These are phyloP conservation scores for Xiphophorus hellerii DNA, from an alignment of 2,113 vertebrate species.

Conservation along the genomic window DNA sequence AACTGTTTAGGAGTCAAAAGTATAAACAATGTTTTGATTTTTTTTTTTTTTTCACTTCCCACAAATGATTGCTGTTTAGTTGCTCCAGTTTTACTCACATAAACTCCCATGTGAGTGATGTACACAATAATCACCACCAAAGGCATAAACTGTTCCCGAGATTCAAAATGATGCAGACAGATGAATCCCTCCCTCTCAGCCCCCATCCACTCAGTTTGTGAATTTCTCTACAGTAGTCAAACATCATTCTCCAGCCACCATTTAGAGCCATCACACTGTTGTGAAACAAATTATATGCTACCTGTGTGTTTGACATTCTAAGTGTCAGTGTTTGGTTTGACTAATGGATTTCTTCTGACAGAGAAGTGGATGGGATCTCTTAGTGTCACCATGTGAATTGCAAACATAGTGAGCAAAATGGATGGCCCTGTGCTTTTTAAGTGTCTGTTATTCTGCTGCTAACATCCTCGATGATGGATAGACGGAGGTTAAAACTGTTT, in stretches of 20 bases:
- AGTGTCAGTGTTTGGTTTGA: conserved; percentile 66
- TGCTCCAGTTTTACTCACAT: conserved; percentile 20
- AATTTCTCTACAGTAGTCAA: conserved; percentile 34
- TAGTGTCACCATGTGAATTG: conserved; percentile 56
- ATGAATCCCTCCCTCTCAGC: conserved; percentile 21
- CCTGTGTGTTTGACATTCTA: conserved; percentile 64
- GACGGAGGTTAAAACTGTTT: conserved; percentile 21
- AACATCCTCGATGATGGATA: conserved; percentile 23
- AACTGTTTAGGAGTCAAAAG: conserved; percentile 13
- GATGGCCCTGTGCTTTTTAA: conserved; percentile 46
- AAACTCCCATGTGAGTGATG: conserved; percentile 37
- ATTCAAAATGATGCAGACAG: conserved; percentile 59
- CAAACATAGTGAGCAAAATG: conserved; percentile 45
- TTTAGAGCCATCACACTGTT: conserved; percentile 58
- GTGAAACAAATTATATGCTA: conserved; percentile 64
- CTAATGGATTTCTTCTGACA: conserved; percentile 68
- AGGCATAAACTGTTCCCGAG: conserved; percentile 55
- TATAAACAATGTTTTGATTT: background rate
- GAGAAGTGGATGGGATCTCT: conserved; percentile 55
- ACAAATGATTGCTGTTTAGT: conserved; percentile 27
- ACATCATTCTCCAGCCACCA: conserved; percentile 49
- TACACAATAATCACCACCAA: conserved; percentile 53
- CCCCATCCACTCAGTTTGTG: conserved; percentile 40
- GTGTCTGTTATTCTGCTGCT: conserved; percentile 42
- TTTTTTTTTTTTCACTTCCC: background rate